Evolutionary conservation across 2,797 vertebrate species (phyloP).

Genomic region (Thalassophryne amazonica): DNA sequence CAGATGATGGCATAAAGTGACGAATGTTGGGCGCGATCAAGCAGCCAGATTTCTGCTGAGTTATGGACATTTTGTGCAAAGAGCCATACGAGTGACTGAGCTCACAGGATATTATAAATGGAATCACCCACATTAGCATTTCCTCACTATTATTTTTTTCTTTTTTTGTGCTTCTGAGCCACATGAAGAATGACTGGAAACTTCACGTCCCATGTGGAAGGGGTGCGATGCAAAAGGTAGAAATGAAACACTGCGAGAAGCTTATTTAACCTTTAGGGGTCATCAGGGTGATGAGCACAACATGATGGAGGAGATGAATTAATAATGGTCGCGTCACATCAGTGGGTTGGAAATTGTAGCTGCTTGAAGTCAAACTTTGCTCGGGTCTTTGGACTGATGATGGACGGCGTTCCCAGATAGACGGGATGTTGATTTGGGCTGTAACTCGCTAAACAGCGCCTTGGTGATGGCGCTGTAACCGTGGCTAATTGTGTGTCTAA

Average conservation of each 20-base stretch:
- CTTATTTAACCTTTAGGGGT: constrained; percentile 49
- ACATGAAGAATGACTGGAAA: not conserved
- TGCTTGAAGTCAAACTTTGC: constrained; percentile 32
- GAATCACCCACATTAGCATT: constrained; percentile 45
- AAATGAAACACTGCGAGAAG: constrained; percentile 8
- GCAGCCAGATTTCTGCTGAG: constrained; percentile 58
- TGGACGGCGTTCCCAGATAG: constrained; percentile 16
- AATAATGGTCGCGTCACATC: constrained; percentile 43
- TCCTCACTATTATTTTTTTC: constrained; percentile 31
- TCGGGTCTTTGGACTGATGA: constrained; percentile 4
- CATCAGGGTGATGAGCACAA: constrained; percentile 56
- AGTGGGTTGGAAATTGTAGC: constrained; percentile 30
- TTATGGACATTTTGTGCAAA: constrained; percentile 54
- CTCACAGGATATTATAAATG: constrained; percentile 56
- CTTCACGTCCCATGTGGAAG: not conserved
- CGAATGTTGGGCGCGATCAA: constrained; percentile 45
- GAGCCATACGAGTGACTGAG: constrained; percentile 55
- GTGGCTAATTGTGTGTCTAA: constrained; percentile 73
- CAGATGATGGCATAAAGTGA: constrained; percentile 57
- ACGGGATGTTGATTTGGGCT: constrained; percentile 14
- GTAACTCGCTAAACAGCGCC: constrained; percentile 6
- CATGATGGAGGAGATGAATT: constrained; percentile 53
- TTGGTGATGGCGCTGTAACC: constrained; percentile 27
- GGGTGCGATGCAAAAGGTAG: not conserved
- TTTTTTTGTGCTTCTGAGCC: constrained; percentile 22